These are phyloP conservation scores for Chrysotoxum bicinctum DNA, from an alignment of 2,888 invertebrate genomes.

Conservation along the genomic window DNA sequence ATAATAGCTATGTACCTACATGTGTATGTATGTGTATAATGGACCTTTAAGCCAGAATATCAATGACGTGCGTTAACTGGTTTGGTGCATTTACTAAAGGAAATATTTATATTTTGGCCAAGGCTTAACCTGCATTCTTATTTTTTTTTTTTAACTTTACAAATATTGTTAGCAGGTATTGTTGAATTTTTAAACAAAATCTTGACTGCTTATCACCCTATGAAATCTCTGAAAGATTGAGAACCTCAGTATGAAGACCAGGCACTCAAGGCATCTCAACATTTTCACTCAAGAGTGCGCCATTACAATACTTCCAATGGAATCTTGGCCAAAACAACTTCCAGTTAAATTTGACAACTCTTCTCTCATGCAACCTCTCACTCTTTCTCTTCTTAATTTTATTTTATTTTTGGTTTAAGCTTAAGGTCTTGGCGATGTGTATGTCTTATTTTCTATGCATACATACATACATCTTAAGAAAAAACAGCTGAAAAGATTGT, in stretches of 20 bases:
- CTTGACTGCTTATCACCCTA: neutral
- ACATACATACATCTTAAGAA: neutral
- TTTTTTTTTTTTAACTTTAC: too few relatives aligned
- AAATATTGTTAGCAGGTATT: too few relatives aligned
- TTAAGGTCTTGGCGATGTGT: neutral
- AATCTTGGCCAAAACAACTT: constrained; percentile 46
- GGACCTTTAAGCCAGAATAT: too few relatives aligned
- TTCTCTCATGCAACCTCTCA: neutral
- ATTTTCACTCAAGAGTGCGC: constrained; percentile 42
- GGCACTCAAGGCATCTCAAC: neutral
- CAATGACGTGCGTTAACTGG: too few relatives aligned
- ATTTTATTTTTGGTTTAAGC: neutral
- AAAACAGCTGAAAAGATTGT: constrained; percentile 41
- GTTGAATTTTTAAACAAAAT: too few relatives aligned
- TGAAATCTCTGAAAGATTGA: neutral
- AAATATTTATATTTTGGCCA: too few relatives aligned
- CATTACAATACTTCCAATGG: constrained; percentile 49
- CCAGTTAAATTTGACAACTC: neutral
- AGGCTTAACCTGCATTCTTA: too few relatives aligned
- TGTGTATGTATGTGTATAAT: too few relatives aligned
- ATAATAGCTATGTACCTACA: too few relatives aligned
- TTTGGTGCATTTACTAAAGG: too few relatives aligned
- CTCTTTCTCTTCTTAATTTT: neutral
- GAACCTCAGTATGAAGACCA: neutral
- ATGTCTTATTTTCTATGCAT: neutral